Evolutionary conservation across 2,888 invertebrate species (phyloP), one percentile per base, ranked within the genome.

Genomic region (Rotaria sp.): DNA sequence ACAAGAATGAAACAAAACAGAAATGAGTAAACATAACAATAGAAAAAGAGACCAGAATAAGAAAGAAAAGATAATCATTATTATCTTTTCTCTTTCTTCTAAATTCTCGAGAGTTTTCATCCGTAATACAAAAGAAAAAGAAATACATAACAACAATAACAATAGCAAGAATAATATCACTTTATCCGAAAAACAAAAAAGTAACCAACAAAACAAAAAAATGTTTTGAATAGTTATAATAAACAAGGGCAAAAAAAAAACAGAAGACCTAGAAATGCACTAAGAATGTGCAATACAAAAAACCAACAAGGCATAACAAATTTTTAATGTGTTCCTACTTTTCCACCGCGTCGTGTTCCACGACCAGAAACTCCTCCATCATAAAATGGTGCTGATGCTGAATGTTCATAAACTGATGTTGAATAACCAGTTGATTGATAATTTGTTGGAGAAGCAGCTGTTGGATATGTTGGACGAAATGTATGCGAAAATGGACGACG

Each of bases 401-500:
- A 35, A 38, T 67, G 30, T 3, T 67, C 35, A 35, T 67, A 67
- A 30, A 21, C 21, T 21, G 35, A 13, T 35, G 67, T 2, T 35
- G 67, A 35, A 67, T 67, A 67, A 38, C 67, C 67, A 35, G 67
- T 67, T 67, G 67, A 67, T 67, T 67, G 67, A 67, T 67, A 67
- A 67, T 38, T 67, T 67, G 67, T 67, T 35, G 67, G 67, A 4
- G 35, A 67, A 35, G 67, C 67, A 35, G 80, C 45, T 45, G 80
- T 80, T 45, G 45, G 41, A 80, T 80, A 80, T 26, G 80, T n/a
- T 18, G 80, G 80, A 80, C 80, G 80, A 45, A 45, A 80, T 80
- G 80, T 80, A 80, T 80, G 80, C 3, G 80, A 24, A 80, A 80
- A 80, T n/a, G 80, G 80, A 26, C 80, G 80, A 45, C 80, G 80